Base-by-base conservation (phyloP, 2,797 vertebrate species). In the Hypotaenidia philippensis region DNA sequence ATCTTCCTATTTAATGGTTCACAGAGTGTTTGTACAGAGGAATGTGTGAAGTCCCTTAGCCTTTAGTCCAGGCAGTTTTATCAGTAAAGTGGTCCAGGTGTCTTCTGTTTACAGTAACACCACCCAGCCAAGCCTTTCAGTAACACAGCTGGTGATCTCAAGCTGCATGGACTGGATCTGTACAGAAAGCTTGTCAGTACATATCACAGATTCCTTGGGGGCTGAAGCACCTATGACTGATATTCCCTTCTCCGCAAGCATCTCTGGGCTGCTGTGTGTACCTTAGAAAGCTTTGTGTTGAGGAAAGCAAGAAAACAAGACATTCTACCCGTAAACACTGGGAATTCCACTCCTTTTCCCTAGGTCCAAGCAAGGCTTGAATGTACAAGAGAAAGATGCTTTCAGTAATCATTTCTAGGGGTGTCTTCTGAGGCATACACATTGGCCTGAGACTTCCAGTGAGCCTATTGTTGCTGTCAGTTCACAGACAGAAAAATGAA, bases 401-500 rank as follows among this genome's bases (percentile, higher is more conserved):
- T 90, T 76, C 65, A 40, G 52, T 50, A 44, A 59, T 55, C 9
- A 59, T 90, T 82, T 79, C 57, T 23, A 44, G 86, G 74, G 31
- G 29, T 72, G 16, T 55, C 52, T 82, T 76, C 57, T 52, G 34
- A 32, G 45, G 40, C 65, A 59, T 11, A 41, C 25, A 31, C 32
- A 91, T 20, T 31, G 47, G 45, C n/a, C 69, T 57, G 56, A 34
- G 79, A 47, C 70, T 90, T 40, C 13, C 64, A 60, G 81, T 22
- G 26, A 89, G 57, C 72, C 92, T 82, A 52, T 76, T 79, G 78
- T 29, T 93, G 55, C 92, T 95, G 94, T 96, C 88, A 91, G 86
- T 57, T 94, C 83, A 87, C 5, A 3, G 44, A 59, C 70, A 7
- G 27, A 31, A 49, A 89, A 69, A 27, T 34, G 56, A 90, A 95